These are phyloP conservation scores for Ladona fulva DNA, from an alignment of 1,140 invertebrate species.

Conservation along the genomic window DNA sequence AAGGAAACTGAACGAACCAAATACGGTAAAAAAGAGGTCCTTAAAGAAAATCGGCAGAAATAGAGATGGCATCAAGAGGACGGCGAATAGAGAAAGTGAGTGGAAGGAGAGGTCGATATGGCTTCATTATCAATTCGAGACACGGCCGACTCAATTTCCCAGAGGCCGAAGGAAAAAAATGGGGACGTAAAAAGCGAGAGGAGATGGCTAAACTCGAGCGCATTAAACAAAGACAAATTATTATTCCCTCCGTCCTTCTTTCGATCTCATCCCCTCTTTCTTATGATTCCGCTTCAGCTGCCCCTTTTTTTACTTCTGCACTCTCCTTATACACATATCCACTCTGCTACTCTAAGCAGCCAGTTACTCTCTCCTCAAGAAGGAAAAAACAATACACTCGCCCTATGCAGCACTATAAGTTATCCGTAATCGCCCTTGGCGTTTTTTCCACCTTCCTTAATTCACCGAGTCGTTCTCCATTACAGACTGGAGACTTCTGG, in stretches of 20 bases:
- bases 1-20: no score
- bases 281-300: neutral
- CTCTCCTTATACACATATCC: neutral
- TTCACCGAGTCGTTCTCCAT: neutral
- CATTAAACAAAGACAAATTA: slow-evolving; percentile 10
- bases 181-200: neutral
- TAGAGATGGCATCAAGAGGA: no score
- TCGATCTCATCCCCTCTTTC: neutral
- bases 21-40: no score
- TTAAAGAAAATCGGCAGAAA: no score
- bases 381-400: neutral
- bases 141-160: neutral
- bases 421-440: neutral
- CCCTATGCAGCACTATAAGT: neutral
- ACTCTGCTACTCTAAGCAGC: neutral
- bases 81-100: no score
- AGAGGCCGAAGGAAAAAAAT: neutral
- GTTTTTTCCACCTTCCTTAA: neutral
- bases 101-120: neutral
- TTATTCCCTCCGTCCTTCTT: neutral
- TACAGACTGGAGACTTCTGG: neutral
- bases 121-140: slow-evolving; percentile 9
- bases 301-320: neutral
- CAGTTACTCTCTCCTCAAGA: neutral
- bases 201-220: neutral